Evolutionary conservation across 2,113 vertebrate genomes (phyloP).

Genomic region (Caranx ignobilis): DNA sequence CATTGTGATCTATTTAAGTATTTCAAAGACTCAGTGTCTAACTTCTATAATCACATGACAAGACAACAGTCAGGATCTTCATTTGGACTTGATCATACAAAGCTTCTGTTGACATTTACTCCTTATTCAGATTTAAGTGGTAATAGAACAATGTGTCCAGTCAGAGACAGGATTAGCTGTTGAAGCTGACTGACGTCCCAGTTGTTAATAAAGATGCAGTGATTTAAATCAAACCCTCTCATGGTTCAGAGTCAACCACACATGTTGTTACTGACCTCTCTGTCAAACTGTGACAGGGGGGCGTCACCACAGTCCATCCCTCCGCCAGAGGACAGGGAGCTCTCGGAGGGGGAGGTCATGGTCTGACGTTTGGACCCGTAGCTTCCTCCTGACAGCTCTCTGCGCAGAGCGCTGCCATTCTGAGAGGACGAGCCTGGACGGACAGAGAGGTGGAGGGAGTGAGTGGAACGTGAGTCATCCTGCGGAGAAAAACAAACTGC

Average conservation of each 20-base stretch:
- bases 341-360: constrained; percentile 95
- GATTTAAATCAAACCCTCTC: background rate
- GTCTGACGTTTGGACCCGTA: constrained; percentile 92
- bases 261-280: constrained; percentile 88
- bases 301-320: constrained; percentile 94
- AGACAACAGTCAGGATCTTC: constrained; percentile 9
- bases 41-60: constrained; percentile 36
- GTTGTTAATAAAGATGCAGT: background rate
- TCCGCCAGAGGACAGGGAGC: constrained; percentile 95
- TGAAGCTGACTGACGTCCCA: background rate
- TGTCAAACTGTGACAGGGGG: constrained; percentile 92
- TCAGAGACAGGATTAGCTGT: constrained; percentile 6
- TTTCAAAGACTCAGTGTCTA: constrained; percentile 3
- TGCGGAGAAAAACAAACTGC: background rate
- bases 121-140: background rate
- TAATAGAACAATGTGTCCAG: background rate
- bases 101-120: constrained; percentile 40
- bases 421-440: constrained; percentile 90
- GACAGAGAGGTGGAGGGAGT: background rate
- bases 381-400: constrained; percentile 94
- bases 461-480: background rate
- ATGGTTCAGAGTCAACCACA: constrained; percentile 10
- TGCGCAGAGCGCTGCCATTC: constrained; percentile 93
- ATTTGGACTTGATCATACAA: constrained; percentile 11
- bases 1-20: constrained; percentile 12